Evolutionary conservation across 2,113 vertebrate genomes (phyloP), one percentile per base, ranked within the genome.

Genomic region (Crotophaga sulcirostris): DNA sequence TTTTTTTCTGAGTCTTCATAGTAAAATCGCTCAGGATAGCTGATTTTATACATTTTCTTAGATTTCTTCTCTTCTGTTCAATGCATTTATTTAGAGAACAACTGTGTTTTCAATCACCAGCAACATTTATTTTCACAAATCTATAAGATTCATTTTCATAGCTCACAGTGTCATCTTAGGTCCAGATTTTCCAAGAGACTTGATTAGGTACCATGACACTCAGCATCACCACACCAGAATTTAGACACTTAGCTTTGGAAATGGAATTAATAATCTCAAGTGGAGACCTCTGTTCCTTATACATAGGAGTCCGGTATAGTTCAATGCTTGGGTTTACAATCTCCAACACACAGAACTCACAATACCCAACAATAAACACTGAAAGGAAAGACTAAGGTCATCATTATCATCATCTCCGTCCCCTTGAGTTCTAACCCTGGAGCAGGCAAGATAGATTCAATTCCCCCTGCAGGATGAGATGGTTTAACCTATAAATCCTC

Each of bases 1-100:
- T 74, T 58, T 68, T 63, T 6, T 2, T 38, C 9, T 16, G 33
- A 64, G 11, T 72, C 21, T 84, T 89, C 85, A 38, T 16, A 82
- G 25, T 63, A 82, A 96, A 94, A 90, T 93, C 73, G 96, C 91
- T 88, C 16, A 79, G 25, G 69, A 90, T 33, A 89, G 9, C 8
- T 64, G 54, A 81, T 66, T 79, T 78, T 64, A 34, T 68, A 52
- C 14, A 59, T 66, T 93, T 80, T 16, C 45, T 59, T 56, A 33
- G 2, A 4, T 64, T 55, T 91, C 31, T 73, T 63, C 44, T 56
- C 38, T 68, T 78, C 36, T 87, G 3, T 77, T 38, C 21, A 36
- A 42, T 20, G 2, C 15, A 73, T 17, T 81, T 44, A 42, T 6
- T 15, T 16, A 28, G 34, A 52, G 18, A 63, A 51, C 3, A 4